These are phyloP conservation scores for Scomber japonicus DNA, from an alignment of 2,113 vertebrate genomes.

Conservation along the genomic window DNA sequence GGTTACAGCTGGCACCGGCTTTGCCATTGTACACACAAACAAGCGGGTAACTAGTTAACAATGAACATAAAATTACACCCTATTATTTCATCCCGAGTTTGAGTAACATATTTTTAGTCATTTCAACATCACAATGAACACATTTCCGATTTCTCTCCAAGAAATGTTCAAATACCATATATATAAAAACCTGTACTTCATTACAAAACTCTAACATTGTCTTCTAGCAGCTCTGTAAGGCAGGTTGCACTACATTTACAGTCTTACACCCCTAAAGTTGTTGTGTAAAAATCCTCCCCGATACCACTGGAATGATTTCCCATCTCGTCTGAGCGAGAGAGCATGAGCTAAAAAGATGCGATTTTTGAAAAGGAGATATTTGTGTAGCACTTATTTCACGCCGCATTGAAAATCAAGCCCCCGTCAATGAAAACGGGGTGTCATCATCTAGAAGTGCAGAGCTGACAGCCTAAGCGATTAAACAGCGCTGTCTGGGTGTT, in stretches of 20 bases:
- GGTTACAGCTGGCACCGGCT: conserved; percentile 27
- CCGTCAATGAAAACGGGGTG: background rate
- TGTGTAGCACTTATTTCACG: conserved; percentile 21
- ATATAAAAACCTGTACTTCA: background rate
- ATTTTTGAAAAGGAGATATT: conserved; percentile 6
- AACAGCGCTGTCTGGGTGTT: conserved; percentile 30
- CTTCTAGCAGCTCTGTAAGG: background rate
- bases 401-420: conserved; percentile 28
- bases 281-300: background rate
- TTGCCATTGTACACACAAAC: conserved; percentile 14
- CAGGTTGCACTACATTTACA: background rate
- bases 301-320: background rate
- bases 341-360: background rate
- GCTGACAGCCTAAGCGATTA: conserved; percentile 22
- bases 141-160: background rate
- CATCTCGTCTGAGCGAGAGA: background rate
- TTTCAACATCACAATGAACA: background rate
- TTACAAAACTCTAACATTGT: background rate
- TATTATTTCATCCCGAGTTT: conserved; percentile 11
- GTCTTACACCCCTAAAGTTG: background rate
- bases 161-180: too few relatives aligned
- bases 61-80: background rate
- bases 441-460: conserved; percentile 7
- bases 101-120: background rate
- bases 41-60: conserved; percentile 9